Percentiles rank a stretch among this genome's conserved stretches.
Evolutionary conservation across 2,113 vertebrate species (phyloP).

Genomic region (Mormyrus lacerda): DNA sequence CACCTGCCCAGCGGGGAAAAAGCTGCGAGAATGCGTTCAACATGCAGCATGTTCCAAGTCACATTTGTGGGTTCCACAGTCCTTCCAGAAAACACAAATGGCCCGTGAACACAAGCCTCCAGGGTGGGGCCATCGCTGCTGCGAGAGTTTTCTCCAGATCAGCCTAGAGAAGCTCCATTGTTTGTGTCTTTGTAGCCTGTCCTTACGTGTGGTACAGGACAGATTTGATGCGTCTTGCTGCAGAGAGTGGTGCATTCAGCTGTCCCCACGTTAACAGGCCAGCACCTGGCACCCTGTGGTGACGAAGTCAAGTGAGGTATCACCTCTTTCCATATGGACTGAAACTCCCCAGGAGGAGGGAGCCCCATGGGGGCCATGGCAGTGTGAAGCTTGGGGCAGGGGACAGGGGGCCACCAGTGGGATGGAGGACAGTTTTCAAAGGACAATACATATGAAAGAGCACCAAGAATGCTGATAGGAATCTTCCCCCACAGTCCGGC

Average conservation of each 20-base stretch:
- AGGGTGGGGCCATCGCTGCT: slow-evolving; percentile 36
- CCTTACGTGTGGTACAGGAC: not conserved
- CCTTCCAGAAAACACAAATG: slow-evolving; percentile 30
- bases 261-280: not conserved
- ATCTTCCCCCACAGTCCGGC: slow-evolving; percentile 22
- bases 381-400: not conserved
- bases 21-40: slow-evolving; percentile 6
- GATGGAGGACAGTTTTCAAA: not conserved
- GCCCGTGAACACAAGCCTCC: slow-evolving; percentile 30
- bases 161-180: slow-evolving; percentile 30
- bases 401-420: not conserved
- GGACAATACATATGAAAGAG: slow-evolving; percentile 30
- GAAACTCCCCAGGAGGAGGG: not conserved
- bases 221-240: not conserved
- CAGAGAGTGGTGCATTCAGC: not conserved
- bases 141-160: slow-evolving; percentile 20
- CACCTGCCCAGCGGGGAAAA: slow-evolving; percentile 23
- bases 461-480: slow-evolving; percentile 36
- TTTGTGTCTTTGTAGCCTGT: not conserved
- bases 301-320: not conserved
- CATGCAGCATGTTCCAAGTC: slow-evolving; percentile 23
- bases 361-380: not conserved
- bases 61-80: slow-evolving; percentile 35
- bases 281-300: not conserved
- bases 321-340: not conserved